phyloP scores from a whole-genome alignment of 2,888 invertebrate genomes.

The Chloromyia formosa region DNA sequence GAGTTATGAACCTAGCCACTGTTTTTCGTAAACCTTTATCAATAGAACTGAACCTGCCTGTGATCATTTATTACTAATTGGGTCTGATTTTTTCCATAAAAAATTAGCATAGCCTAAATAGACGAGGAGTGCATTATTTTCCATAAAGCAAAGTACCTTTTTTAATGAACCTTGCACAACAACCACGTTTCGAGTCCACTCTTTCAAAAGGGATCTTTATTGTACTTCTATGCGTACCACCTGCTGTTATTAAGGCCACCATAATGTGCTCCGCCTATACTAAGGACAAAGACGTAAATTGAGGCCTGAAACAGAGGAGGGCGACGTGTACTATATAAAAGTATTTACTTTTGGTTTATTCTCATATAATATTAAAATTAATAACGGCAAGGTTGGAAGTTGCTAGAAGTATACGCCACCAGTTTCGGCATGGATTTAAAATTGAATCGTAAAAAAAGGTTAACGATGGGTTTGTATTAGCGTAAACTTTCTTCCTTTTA shows the following conservation, averaged over 20 bases:
- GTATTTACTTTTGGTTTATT: neutral
- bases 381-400: slow-evolving; percentile 3
- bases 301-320: neutral
- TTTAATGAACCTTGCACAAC: too few species aligned
- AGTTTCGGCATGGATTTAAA: slow-evolving; percentile 8
- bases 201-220: too few species aligned
- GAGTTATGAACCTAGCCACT: too few species aligned
- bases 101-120: too few species aligned
- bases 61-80: too few species aligned
- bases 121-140: too few species aligned
- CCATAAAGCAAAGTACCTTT: too few species aligned
- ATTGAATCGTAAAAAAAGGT: slow-evolving; percentile 16
- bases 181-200: too few species aligned
- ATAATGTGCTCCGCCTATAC: neutral
- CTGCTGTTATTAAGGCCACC: slow-evolving; percentile 25
- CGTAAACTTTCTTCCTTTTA: neutral
- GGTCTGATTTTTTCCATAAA: too few species aligned
- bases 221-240: neutral
- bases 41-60: too few species aligned
- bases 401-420: neutral
- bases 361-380: slow-evolving; percentile 41
- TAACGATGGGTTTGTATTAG: neutral
- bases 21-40: too few species aligned
- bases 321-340: neutral
- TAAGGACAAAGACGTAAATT: slow-evolving; percentile 9